These are phyloP conservation scores for Dermochelys coriacea DNA, from an alignment of 2,797 vertebrate genomes.

Conservation along the genomic window DNA sequence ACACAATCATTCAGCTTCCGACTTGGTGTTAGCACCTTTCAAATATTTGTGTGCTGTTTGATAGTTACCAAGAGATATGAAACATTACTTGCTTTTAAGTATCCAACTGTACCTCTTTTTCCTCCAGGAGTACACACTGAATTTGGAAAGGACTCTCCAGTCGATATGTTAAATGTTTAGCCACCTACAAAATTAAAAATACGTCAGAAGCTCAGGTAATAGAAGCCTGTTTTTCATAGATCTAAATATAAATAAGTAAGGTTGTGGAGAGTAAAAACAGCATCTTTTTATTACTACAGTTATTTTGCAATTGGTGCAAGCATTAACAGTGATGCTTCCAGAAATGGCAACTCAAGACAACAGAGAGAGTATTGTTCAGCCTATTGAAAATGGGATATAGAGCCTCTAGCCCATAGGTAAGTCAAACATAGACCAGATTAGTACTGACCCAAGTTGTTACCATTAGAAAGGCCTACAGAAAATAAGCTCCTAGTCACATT, in stretches of 20 bases:
- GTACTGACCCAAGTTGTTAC: background rate
- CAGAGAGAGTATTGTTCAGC: background rate
- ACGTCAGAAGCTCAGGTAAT: background rate
- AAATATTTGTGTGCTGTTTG: background rate
- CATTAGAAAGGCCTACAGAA: background rate
- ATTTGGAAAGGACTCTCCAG: background rate
- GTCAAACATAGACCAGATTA: background rate
- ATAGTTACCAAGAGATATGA: background rate
- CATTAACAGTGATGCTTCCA: background rate
- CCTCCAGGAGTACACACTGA: background rate
- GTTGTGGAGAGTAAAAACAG: background rate
- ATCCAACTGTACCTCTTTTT: background rate
- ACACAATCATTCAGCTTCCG: background rate
- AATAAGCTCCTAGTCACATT: constrained; percentile 16
- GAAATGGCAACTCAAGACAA: background rate
- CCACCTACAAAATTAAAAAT: constrained; percentile 8
- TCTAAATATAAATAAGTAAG: background rate
- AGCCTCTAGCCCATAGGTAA: constrained; percentile 15
- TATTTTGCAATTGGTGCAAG: background rate
- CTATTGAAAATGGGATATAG: constrained; percentile 10
- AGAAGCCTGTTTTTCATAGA: background rate
- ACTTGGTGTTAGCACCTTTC: background rate
- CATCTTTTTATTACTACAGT: background rate
- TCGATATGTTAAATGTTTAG: background rate
- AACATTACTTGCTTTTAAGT: background rate